These are phyloP conservation scores for Limnephilus rhombicus DNA, from an alignment of 2,888 invertebrate genomes.

Conservation along the genomic window DNA sequence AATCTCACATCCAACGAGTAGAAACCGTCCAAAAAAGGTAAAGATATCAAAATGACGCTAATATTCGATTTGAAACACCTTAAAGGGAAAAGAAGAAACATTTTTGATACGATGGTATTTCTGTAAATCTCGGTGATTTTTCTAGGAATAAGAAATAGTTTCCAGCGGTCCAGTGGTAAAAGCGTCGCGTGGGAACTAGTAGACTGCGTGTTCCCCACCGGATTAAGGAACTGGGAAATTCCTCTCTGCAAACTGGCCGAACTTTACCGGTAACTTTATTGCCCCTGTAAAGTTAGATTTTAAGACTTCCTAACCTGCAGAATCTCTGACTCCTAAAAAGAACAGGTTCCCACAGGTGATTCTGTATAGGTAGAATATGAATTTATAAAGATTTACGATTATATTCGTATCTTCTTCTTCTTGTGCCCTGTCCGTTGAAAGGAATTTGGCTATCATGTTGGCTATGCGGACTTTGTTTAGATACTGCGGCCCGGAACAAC, in stretches of 20 bases:
- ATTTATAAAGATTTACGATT: background rate
- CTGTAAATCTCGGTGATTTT: background rate
- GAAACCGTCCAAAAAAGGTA: too few relatives aligned
- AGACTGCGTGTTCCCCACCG: conserved; percentile 1
- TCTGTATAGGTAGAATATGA: background rate
- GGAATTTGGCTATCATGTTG: too few relatives aligned
- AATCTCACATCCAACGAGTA: too few relatives aligned
- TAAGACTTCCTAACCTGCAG: background rate
- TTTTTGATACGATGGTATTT: background rate
- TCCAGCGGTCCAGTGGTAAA: background rate
- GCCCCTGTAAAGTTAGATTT: background rate
- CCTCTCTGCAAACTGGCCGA: background rate
- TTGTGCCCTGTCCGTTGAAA: too few relatives aligned
- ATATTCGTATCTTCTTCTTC: background rate
- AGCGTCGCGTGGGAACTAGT: background rate
- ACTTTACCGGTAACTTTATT: background rate
- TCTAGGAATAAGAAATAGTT: background rate
- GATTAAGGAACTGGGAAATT: conserved; percentile 9
- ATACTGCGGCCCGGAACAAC: too few relatives aligned
- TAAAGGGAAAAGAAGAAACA: too few relatives aligned
- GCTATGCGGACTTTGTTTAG: too few relatives aligned
- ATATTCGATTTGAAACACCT: too few relatives aligned
- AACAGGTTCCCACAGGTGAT: too few relatives aligned
- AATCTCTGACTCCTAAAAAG: too few relatives aligned
- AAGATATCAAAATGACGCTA: too few relatives aligned